Base-by-base conservation (phyloP, 2,113 vertebrate species). In the Acanthisitta chloris region DNA sequence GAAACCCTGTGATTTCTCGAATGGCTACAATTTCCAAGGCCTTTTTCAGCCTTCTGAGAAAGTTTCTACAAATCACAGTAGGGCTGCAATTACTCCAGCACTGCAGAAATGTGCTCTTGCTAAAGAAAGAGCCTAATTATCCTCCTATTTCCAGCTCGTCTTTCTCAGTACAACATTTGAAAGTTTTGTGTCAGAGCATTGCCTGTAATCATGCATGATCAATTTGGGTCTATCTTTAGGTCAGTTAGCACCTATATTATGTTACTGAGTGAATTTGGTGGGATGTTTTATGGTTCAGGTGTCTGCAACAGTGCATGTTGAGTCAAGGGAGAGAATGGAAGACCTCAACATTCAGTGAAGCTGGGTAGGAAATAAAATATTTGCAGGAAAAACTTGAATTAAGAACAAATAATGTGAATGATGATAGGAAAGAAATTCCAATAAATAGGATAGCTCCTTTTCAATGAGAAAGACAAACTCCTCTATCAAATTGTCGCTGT, bases 41-140 rank as follows among this genome's bases (percentile, higher is more conserved):
- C 10, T n/a, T 81, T 87, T 94, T 64, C 61, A 92, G 59, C 48
- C 20, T 95, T 83, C 16, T 3, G 71, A 72, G 66, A 82, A 92
- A 83, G 51, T 81, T 95, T 72, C 46, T 83, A 14, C 12, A 5
- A 81, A 55, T 42, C 55, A 48, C 81, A 95, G 67, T 40, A 93
- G 48, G 59, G 57, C 43, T 77, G 82, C 72, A 95, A 92, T 94
- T 94, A 82, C 58, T 81, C 25, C n/a, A 73, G 62, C 54, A 29
- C 52, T 78, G 42, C 48, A 94, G 34, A 93, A 86, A 94, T 84
- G 20, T 81, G 45, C 57, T 85, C 57, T n/a, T 82, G 73, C 86
- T 92, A 91, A 92, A 92, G 94, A 92, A 94, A 81, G 92, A 86
- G 4, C 26, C 28, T 90, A 92, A 94, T 94, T 96, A 94, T 69